These are phyloP conservation scores for Eristalis tenax DNA, from an alignment of 2,888 invertebrate species.

Conservation along the genomic window DNA sequence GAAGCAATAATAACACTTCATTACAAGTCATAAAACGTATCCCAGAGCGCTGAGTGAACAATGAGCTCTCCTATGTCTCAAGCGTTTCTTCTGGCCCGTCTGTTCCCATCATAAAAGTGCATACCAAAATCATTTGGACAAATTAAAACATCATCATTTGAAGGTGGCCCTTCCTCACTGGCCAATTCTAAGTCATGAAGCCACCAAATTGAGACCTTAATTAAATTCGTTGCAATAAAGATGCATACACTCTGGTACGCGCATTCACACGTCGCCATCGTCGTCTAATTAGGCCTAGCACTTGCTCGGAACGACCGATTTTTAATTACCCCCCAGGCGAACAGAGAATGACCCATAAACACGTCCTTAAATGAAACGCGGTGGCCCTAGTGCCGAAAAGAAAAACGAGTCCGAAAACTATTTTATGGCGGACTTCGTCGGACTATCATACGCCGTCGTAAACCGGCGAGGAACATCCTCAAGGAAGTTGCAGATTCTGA, in stretches of 20 bases:
- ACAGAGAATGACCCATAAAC: conserved; percentile 66
- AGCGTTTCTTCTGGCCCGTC: neutral
- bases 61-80: conserved; percentile 44
- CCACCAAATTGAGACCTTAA: conserved; percentile 22
- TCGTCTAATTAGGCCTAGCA: conserved; percentile 28
- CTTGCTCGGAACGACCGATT: neutral
- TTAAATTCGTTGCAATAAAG: conserved; percentile 54
- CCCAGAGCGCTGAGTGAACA: conserved; percentile 43
- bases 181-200: neutral
- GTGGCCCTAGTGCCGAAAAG: conserved; percentile 25
- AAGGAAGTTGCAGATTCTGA: conserved; percentile 42
- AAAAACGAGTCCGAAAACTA: conserved; percentile 19
- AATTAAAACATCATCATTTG: conserved; percentile 59
- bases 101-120: conserved; percentile 66
- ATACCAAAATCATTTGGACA: conserved; percentile 58
- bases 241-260: conserved; percentile 18
- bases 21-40: conserved; percentile 67
- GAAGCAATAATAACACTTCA: conserved; percentile 65
- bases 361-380: conserved; percentile 60
- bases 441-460: conserved; percentile 15
- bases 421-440: conserved; percentile 46
- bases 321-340: conserved; percentile 60
- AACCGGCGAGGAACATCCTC: conserved; percentile 3
- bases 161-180: conserved; percentile 12
- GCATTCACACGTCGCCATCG: conserved; percentile 53